phyloP scores from a whole-genome alignment of 2,888 invertebrate genomes.

The Cremastobaeus sp. region DNA sequence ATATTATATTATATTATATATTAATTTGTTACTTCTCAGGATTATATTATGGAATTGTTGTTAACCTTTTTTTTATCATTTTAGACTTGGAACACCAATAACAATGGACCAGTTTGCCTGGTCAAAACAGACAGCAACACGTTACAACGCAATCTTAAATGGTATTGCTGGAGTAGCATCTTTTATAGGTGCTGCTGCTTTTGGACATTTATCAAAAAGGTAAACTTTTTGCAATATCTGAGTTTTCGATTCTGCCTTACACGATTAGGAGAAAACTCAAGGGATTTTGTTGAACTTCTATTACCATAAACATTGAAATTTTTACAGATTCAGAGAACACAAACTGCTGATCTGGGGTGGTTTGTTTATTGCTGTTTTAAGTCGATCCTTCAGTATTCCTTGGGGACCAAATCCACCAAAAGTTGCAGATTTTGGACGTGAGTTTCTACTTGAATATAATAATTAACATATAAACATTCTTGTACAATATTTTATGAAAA shows the following conservation, averaged over 20 bases:
- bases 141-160: conserved; percentile 91
- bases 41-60: too few relatives aligned
- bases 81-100: conserved; percentile 86
- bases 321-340: conserved; percentile 84
- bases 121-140: conserved; percentile 86
- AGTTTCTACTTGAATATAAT: too few relatives aligned
- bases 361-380: conserved; percentile 88
- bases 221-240: conserved; percentile 60
- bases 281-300: too few relatives aligned
- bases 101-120: conserved; percentile 95
- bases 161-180: conserved; percentile 89
- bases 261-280: too few relatives aligned
- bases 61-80: too few relatives aligned
- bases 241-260: conserved; percentile 27
- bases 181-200: conserved; percentile 85
- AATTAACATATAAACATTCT: too few relatives aligned
- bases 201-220: conserved; percentile 85
- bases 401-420: conserved; percentile 86
- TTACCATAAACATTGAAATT: too few relatives aligned
- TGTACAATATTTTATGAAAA: too few relatives aligned
- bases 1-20: too few relatives aligned
- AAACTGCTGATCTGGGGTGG: conserved; percentile 90
- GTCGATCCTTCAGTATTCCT: conserved; percentile 86
- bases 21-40: too few relatives aligned
- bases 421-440: conserved; percentile 78